Conservation (phyloP, 2,113 vertebrate species). For the Hiodon alosoides region DNA sequence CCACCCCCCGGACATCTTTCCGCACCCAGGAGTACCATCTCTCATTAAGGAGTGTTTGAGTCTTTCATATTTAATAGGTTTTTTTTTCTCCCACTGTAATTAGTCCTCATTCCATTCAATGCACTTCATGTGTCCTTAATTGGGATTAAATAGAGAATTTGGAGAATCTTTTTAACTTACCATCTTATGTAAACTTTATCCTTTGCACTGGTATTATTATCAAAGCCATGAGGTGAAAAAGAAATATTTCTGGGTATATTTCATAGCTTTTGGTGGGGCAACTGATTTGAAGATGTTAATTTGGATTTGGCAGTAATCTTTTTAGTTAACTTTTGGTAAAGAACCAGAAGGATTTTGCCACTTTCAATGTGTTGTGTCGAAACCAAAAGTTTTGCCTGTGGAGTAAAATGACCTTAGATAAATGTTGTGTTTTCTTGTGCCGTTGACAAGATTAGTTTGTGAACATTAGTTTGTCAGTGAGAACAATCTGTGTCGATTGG, state of each 20-base stretch:
- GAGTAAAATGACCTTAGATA: conserved; percentile 8
- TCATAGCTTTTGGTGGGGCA: conserved; percentile 38
- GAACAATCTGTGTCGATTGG: conserved; percentile 29
- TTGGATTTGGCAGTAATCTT: conserved; percentile 46
- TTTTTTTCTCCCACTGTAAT: conserved; percentile 47
- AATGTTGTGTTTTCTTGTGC: conserved; percentile 16
- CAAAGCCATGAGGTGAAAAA: no score
- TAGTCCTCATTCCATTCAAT: conserved; percentile 57
- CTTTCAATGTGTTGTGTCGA: not conserved
- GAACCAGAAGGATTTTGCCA: conserved; percentile 10
- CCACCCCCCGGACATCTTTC: not conserved
- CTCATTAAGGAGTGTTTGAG: conserved; percentile 56
- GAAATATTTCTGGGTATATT: conserved; percentile 22
- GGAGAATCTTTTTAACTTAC: conserved; percentile 40
- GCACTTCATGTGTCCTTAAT: conserved; percentile 33
- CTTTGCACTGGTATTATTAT: not conserved
- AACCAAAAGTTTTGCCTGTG: not conserved
- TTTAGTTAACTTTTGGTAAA: conserved; percentile 51
- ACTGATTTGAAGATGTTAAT: conserved; percentile 46
- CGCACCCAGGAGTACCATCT: conserved; percentile 40
- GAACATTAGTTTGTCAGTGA: conserved; percentile 44
- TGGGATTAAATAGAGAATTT: conserved; percentile 24
- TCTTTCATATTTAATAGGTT: not conserved
- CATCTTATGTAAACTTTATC: conserved; percentile 36
- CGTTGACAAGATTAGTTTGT: conserved; percentile 37